phyloP scores from a whole-genome alignment of 2,888 invertebrate species.

The Venusia cambrica region DNA sequence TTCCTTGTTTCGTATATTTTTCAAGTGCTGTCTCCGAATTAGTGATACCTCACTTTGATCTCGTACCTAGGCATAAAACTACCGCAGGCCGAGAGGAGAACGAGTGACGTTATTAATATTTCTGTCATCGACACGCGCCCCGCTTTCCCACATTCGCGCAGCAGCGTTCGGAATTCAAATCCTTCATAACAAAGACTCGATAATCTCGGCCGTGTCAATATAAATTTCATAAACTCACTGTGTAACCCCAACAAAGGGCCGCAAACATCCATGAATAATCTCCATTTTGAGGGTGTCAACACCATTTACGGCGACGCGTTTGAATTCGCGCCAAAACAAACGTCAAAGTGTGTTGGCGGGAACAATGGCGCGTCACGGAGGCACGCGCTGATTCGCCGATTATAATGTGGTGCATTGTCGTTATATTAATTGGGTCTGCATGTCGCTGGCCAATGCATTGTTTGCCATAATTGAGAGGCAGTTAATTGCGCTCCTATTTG shows the following conservation, averaged over 20 bases:
- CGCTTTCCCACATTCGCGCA: slow-evolving; percentile 56
- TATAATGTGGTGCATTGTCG: slow-evolving; percentile 60
- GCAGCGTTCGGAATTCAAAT: slow-evolving; percentile 56
- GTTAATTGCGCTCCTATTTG: slow-evolving; percentile 19
- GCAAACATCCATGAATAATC: slow-evolving; percentile 78
- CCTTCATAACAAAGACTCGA: slow-evolving; percentile 69
- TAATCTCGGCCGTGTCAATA: slow-evolving; percentile 74
- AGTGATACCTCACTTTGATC: slow-evolving; percentile 48
- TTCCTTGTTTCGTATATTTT: slow-evolving; percentile 50
- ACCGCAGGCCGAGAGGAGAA: slow-evolving; percentile 2
- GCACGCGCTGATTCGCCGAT: slow-evolving; percentile 53
- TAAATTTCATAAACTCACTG: slow-evolving; percentile 74
- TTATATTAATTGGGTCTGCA: slow-evolving; percentile 57
- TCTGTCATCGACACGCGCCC: slow-evolving; percentile 66
- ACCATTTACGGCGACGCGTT: slow-evolving; percentile 57
- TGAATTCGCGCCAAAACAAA: slow-evolving; percentile 67
- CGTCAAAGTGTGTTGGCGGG: slow-evolving; percentile 55
- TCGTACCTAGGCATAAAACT: slow-evolving; percentile 19
- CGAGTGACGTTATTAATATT: slow-evolving; percentile 58
- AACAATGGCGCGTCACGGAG: slow-evolving; percentile 55
- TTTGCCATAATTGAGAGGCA: slow-evolving; percentile 32
- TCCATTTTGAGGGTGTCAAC: slow-evolving; percentile 76
- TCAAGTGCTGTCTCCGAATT: slow-evolving; percentile 61
- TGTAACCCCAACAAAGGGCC: slow-evolving; percentile 65
- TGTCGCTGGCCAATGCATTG: slow-evolving; percentile 31